Evolutionary conservation across 2,113 vertebrate species (phyloP), one percentile per base, ranked within the genome.

Genomic region (Microcebus lehilahytsara): DNA sequence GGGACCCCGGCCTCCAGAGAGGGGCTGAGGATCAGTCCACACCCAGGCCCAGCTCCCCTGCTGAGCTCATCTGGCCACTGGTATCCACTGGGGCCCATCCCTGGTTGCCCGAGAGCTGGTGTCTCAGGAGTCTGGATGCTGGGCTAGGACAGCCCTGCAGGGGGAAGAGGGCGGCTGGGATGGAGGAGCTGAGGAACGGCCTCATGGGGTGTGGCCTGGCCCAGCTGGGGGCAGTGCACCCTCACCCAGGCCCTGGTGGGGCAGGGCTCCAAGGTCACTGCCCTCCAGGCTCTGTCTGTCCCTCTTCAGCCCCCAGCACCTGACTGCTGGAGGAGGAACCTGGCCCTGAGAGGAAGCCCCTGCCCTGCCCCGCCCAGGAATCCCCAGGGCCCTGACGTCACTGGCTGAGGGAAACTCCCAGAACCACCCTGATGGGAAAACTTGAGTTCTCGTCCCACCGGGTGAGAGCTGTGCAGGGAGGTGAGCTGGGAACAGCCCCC

Each of bases 121-220:
- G 30, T 37, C 34, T 49, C 85, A n/a, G 2, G 9, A 51, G 6
- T 40, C 71, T 37, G 49, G 34, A 37, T 37, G 16, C 77, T 22
- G 30, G n/a, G 25, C 78, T 17, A 25, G 42, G 25, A 42, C 49
- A 42, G 49, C 75, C 30, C 4, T 66, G 9, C 0, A 0, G 27
- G 5, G 27, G 0, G 1, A 22, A 9, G 42, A 27, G 16, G 20
- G 22, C 0, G 0, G 56, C 49, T 20, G 27, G 69, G 42, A 13
- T 42, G 20, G 51, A 74, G 77, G 12, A 42, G 17, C 85, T 2
- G 23, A 62, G 40, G 14, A 32, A 27, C n/a, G 17, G 90, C 53
- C 9, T 75, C 66, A 20, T 22, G 10, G 49, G 37, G 12, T 27
- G 9, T 0, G 0, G 32, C 46, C 51, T 30, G 58, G 13, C 77